Conservation (phyloP, 2,888 invertebrate genomes). For the Trissolcus japonicus region DNA sequence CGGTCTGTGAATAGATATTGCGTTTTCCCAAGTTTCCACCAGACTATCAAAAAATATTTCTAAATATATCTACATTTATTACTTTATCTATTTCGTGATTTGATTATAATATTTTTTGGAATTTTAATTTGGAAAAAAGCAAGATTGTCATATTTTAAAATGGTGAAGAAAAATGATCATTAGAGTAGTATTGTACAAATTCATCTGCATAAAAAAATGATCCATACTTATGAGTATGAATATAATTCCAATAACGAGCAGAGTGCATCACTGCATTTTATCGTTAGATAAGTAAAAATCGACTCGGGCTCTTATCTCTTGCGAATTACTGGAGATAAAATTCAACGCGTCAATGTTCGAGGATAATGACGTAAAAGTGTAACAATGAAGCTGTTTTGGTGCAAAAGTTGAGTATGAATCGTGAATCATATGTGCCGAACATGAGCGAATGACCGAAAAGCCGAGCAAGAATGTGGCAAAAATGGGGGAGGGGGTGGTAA, state of each 20-base stretch:
- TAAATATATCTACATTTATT: too few relatives aligned
- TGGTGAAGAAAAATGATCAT: too few relatives aligned
- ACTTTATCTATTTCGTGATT: too few relatives aligned
- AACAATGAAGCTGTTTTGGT: slow-evolving; percentile 40
- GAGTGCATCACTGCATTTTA: slow-evolving; percentile 10
- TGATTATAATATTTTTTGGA: too few relatives aligned
- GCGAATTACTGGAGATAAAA: slow-evolving; percentile 37
- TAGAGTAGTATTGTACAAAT: too few relatives aligned
- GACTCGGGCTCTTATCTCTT: slow-evolving; percentile 15
- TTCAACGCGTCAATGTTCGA: slow-evolving; percentile 16
- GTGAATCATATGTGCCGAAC: slow-evolving; percentile 38
- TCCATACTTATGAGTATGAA: not conserved
- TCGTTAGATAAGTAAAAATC: slow-evolving; percentile 27
- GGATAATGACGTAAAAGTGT: slow-evolving; percentile 37
- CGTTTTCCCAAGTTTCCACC: not conserved
- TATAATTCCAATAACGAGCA: slow-evolving; percentile 5
- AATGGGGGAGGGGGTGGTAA: not conserved
- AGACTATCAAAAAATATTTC: too few relatives aligned
- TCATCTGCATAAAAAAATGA: too few relatives aligned
- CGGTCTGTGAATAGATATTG: not conserved
- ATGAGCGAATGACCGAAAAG: slow-evolving; percentile 30
- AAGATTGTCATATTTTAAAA: too few relatives aligned
- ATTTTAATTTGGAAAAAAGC: too few relatives aligned
- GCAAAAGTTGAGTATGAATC: slow-evolving; percentile 29
- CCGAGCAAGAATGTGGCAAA: slow-evolving; percentile 21